Percentiles rank a stretch among this genome's conserved stretches.
phyloP scores from a whole-genome alignment of 2,113 vertebrate genomes.

The Amblyornis subalaris region DNA sequence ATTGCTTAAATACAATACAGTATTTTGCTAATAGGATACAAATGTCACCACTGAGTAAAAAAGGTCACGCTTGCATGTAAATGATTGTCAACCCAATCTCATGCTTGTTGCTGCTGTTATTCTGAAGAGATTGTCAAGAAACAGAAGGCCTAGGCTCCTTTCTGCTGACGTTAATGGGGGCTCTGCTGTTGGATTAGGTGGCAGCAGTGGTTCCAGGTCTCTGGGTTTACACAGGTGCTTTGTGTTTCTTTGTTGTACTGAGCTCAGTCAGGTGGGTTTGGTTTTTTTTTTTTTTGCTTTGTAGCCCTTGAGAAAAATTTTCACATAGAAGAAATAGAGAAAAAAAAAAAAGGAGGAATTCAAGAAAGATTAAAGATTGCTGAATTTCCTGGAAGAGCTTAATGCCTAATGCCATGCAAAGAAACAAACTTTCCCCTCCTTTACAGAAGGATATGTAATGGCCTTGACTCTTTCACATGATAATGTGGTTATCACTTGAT shows the following conservation, averaged over 20 bases:
- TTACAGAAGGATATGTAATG: background rate
- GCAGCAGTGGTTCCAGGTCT: background rate
- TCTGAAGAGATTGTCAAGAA: conserved; percentile 1
- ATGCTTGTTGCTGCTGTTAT: background rate
- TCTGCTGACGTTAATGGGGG: background rate
- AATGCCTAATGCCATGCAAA: background rate
- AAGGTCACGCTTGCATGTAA: conserved; percentile 55
- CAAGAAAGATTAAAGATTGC: background rate
- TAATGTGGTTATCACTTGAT: background rate
- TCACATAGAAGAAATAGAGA: background rate
- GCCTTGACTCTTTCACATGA: background rate
- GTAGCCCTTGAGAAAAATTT: background rate
- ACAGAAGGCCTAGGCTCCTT: background rate
- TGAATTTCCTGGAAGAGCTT: background rate
- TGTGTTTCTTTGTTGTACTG: background rate
- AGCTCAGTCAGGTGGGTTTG: background rate
- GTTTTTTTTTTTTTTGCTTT: background rate
- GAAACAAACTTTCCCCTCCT: background rate
- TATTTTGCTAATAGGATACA: conserved; percentile 67
- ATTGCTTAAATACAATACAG: conserved; percentile 73
- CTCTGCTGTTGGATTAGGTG: background rate
- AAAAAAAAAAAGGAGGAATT: background rate
- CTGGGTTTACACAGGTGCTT: background rate
- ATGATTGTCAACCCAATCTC: conserved; percentile 37
- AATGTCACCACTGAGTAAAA: conserved; percentile 57